phyloP scores from a whole-genome alignment of 2,113 vertebrate species.

The Nicator chloris region DNA sequence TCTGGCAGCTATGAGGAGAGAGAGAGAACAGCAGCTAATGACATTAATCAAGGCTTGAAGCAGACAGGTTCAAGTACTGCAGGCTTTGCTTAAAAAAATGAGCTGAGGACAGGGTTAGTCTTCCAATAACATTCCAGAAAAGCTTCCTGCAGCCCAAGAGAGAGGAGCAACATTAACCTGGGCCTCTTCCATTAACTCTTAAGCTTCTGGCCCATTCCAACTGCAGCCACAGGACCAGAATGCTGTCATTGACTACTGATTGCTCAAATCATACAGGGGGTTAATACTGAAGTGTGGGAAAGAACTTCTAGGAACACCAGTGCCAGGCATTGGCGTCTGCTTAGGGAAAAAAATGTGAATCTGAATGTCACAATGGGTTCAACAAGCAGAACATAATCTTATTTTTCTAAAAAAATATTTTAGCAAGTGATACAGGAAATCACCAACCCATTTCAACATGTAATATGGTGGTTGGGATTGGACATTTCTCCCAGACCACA shows the following conservation, averaged over 20 bases:
- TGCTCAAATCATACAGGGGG: background rate
- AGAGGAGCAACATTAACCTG: background rate
- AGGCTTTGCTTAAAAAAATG: conserved; percentile 8
- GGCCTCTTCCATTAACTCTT: background rate
- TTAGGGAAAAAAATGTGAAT: background rate
- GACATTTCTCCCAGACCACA: background rate
- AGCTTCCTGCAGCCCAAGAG: background rate
- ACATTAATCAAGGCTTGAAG: conserved; percentile 59
- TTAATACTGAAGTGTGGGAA: background rate
- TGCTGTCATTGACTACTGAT: background rate
- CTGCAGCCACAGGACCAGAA: background rate
- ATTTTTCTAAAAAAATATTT: background rate
- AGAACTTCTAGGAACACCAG: background rate
- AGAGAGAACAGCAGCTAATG: background rate
- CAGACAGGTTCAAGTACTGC: conserved; percentile 36
- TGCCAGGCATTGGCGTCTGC: background rate
- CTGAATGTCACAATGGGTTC: background rate
- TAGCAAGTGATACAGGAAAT: background rate
- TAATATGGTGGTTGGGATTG: background rate
- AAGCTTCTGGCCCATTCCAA: background rate
- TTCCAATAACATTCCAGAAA: background rate
- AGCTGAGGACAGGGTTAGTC: background rate
- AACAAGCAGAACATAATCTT: background rate
- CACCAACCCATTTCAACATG: background rate
- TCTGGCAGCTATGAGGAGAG: conserved; percentile 36